Percentiles rank a stretch among this genome's conserved stretches.
phyloP scores from a whole-genome alignment of 2,113 vertebrate genomes.

The Isurus oxyrinchus region DNA sequence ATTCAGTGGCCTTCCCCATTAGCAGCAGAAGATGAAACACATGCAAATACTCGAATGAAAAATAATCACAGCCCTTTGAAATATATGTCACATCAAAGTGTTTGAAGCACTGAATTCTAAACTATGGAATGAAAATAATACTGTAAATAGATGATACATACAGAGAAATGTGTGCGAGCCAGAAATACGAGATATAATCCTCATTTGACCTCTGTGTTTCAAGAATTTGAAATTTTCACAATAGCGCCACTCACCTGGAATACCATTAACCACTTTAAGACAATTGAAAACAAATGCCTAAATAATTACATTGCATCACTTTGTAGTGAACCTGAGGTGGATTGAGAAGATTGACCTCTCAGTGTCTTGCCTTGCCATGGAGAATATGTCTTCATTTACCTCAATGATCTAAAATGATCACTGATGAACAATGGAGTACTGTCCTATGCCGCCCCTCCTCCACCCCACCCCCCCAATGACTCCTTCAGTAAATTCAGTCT shows the following conservation, averaged over 20 bases:
- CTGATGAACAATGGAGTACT: background rate
- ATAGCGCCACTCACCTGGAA: background rate
- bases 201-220: background rate
- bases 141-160: background rate
- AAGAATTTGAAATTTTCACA: background rate
- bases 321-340: background rate
- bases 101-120: background rate
- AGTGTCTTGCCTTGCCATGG: background rate
- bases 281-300: background rate
- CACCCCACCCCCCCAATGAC: too few relatives aligned
- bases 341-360: background rate
- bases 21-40: background rate
- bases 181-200: background rate
- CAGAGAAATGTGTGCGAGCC: background rate
- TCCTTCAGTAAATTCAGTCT: background rate
- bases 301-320: background rate
- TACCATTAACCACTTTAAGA: background rate
- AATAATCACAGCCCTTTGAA: background rate
- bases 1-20: background rate
- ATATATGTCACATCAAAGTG: background rate
- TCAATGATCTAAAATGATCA: background rate
- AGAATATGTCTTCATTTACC: background rate
- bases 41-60: slow-evolving; percentile 25
- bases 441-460: too few relatives aligned
- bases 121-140: background rate